A percentile compares a stretch with the other conserved stretches of the same genome.
phyloP scores from a whole-genome alignment of 2,888 invertebrate species.

The Polietes domitor region DNA sequence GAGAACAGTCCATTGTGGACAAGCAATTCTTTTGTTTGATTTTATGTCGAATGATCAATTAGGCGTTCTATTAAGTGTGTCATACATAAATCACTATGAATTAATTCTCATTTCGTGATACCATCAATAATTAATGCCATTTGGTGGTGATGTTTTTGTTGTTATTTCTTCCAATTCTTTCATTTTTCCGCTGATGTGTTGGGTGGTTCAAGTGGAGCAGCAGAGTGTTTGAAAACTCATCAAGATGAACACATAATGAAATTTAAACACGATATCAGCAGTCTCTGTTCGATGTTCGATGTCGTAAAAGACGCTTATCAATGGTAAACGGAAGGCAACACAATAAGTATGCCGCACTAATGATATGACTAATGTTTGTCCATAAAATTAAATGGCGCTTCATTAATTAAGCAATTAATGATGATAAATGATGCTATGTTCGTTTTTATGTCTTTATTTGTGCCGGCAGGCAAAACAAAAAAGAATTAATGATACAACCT shows the following conservation, averaged over 20 bases:
- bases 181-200: background rate
- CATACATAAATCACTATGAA: constrained; percentile 7
- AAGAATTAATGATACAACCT: background rate
- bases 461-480: background rate
- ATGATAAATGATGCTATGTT: constrained; percentile 15
- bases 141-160: background rate
- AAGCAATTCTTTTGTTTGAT: background rate
- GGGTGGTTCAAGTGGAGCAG: background rate
- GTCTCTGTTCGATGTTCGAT: background rate
- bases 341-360: constrained; percentile 20
- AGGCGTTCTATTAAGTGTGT: background rate
- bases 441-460: constrained; percentile 2
- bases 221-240: constrained; percentile 36
- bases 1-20: background rate
- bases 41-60: background rate
- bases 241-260: constrained; percentile 39
- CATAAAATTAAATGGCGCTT: constrained; percentile 38
- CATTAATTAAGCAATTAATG: constrained; percentile 53
- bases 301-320: constrained; percentile 7
- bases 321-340: background rate
- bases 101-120: constrained; percentile 13
- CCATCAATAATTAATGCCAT: constrained; percentile 34
- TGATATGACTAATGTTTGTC: constrained; percentile 40
- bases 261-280: constrained; percentile 22
- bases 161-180: background rate